These are phyloP conservation scores for Periphyllus acericola DNA, from an alignment of 2,888 invertebrate genomes.

Conservation along the genomic window DNA sequence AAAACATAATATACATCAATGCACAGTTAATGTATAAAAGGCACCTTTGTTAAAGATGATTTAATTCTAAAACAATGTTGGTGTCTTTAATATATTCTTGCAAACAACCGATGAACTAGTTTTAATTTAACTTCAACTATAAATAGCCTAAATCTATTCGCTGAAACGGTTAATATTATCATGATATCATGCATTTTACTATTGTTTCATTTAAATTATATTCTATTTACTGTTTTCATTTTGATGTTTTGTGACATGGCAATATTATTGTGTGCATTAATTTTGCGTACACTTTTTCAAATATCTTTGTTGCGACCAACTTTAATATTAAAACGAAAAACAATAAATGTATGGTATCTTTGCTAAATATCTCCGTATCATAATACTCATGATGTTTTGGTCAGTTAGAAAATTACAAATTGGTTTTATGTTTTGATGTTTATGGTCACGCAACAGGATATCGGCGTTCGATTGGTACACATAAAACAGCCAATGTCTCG, in stretches of 20 bases:
- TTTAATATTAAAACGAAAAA: not conserved
- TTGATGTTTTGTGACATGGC: not conserved
- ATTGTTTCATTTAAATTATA: no score
- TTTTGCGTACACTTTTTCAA: not conserved
- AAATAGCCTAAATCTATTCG: no score
- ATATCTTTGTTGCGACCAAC: not conserved
- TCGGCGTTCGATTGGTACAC: not conserved
- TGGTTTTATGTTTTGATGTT: not conserved
- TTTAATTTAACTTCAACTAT: no score
- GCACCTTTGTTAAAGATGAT: no score
- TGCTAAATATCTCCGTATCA: not conserved
- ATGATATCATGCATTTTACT: no score
- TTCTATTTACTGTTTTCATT: not conserved
- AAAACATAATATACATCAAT: no score
- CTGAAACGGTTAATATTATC: no score
- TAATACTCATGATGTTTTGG: not conserved
- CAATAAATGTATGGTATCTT: not conserved
- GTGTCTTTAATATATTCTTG: no score
- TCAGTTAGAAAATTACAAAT: not conserved
- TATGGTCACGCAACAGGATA: slow-evolving; percentile 19
- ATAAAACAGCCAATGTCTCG: not conserved
- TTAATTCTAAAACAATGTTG: no score
- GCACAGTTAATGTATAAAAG: no score
- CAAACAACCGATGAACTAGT: no score
- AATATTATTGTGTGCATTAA: not conserved